Evolutionary conservation across 1,140 invertebrate genomes (phyloP).

Genomic region (Cyclina sinensis): DNA sequence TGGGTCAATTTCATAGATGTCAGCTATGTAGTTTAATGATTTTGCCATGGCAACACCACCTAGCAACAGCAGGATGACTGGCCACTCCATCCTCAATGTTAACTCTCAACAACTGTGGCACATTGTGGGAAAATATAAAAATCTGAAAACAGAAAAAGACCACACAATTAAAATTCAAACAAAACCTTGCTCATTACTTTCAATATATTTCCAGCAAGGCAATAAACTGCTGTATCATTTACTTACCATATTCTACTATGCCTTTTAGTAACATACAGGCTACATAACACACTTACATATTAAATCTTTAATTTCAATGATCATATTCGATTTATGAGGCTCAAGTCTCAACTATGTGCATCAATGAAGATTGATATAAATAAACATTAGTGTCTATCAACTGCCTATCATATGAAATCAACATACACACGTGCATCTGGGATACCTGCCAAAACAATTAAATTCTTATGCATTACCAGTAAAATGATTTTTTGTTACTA

Average conservation of each 20-base stretch:
- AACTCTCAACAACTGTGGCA: slow-evolving; percentile 20
- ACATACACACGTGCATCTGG: slow-evolving; percentile 7
- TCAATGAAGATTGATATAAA: no score
- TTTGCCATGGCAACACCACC: slow-evolving; percentile 27
- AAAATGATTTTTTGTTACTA: not conserved
- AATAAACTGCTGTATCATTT: no score
- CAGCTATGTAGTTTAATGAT: slow-evolving; percentile 1
- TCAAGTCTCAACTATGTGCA: no score
- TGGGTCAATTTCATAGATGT: slow-evolving; percentile 48
- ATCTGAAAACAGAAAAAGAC: slow-evolving; percentile 1
- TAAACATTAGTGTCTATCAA: no score
- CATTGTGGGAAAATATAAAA: not conserved
- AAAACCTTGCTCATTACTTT: not conserved
- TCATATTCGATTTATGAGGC: no score
- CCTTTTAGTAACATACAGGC: no score
- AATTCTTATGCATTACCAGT: not conserved
- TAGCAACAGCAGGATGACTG: not conserved
- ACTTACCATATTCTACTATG: no score
- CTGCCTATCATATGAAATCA: slow-evolving; percentile 14
- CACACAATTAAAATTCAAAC: not conserved
- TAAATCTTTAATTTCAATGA: no score
- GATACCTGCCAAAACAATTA: slow-evolving; percentile 20
- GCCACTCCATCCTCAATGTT: slow-evolving; percentile 18
- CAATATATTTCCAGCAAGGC: no score
- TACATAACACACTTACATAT: no score